Evolutionary conservation across 2,797 vertebrate species (phyloP), one percentile per base, ranked within the genome.

Genomic region (Hirundo rustica): DNA sequence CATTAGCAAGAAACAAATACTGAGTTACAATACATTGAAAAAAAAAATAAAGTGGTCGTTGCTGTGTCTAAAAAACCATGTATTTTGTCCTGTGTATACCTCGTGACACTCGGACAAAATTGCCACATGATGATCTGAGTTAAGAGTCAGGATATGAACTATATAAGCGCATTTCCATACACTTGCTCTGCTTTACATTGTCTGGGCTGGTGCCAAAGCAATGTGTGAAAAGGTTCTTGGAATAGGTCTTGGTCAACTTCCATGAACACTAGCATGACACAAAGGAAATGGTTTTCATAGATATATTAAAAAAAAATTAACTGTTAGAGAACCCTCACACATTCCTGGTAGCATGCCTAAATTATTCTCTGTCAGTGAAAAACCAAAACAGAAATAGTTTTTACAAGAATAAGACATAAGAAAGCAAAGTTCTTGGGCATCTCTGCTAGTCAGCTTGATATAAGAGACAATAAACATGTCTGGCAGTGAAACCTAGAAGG

Each of bases 231-330:
- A 1, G 1, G 7, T n/a, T 73, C 21, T 48, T 66, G n/a, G 21
- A 73, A 38, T 0, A 86, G 23, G 18, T 58, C 40, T 86, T 30
- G 10, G 42, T 36, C 51, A 79, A 34, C 11, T 58, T 65, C 27
- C n/a, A 73, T 0, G 0, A 92, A 54, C 18, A 57, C 5, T 13
- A 76, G 44, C 34, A 72, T 0, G 0, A 76, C 13, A 71, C 5
- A 81, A 48, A 81, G 20, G 15, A 73, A 77, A 60, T 2, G 62
- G 17, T 51, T 70, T 82, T 48, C 29, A 71, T 3, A 40, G n/a
- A 51, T 23, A 44, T 3, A 38, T 38, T 38, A 40, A 75, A 64
- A 73, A 66, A 57, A 11, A 2, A 54, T 36, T 20, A 91, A 50
- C 13, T 9, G 2, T 66, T 40, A 42, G 6, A 89, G 34, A 86